These are phyloP conservation scores for Caenorhabditis imperialis DNA, from an alignment of 2,888 invertebrate species.

Conservation along the genomic window DNA sequence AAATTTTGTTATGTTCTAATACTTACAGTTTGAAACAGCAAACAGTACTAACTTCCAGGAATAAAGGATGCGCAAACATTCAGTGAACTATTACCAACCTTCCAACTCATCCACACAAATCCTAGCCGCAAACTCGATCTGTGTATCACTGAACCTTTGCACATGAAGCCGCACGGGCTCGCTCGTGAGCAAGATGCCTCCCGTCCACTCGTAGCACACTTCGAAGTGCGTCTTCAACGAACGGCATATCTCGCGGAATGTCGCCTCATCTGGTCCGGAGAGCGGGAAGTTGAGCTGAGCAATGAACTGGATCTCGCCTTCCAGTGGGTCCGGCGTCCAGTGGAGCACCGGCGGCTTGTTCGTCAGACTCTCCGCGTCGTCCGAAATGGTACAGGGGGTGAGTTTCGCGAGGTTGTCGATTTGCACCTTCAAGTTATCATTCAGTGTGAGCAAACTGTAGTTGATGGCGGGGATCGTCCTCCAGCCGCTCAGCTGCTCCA, in stretches of 20 bases:
- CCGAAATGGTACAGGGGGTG: slow-evolving; percentile 37
- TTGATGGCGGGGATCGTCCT: slow-evolving; percentile 57
- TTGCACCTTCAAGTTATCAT: slow-evolving; percentile 51
- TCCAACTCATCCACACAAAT: slow-evolving; percentile 64
- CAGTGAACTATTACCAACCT: no score
- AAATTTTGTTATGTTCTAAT: no score
- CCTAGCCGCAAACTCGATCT: slow-evolving; percentile 57
- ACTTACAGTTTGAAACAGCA: no score
- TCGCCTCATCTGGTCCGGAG: slow-evolving; percentile 57
- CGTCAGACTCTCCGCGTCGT: slow-evolving; percentile 30
- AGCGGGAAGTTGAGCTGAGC: slow-evolving; percentile 57
- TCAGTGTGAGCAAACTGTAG: slow-evolving; percentile 48
- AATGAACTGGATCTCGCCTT: slow-evolving; percentile 63
- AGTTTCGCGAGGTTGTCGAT: slow-evolving; percentile 36
- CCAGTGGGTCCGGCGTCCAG: slow-evolving; percentile 61
- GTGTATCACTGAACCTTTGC: slow-evolving; percentile 52
- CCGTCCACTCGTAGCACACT: slow-evolving; percentile 58
- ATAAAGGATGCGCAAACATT: no score
- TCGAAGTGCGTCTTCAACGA: slow-evolving; percentile 51
- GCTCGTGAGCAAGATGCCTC: slow-evolving; percentile 54
- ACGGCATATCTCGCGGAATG: slow-evolving; percentile 58
- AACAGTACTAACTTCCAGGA: no score
- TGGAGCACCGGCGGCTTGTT: slow-evolving; percentile 58
- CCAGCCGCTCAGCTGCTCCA: slow-evolving; percentile 56
- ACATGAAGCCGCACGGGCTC: slow-evolving; percentile 61